These are phyloP conservation scores for Camponotus vicinus DNA, from an alignment of 1,140 invertebrate genomes.

Conservation along the genomic window DNA sequence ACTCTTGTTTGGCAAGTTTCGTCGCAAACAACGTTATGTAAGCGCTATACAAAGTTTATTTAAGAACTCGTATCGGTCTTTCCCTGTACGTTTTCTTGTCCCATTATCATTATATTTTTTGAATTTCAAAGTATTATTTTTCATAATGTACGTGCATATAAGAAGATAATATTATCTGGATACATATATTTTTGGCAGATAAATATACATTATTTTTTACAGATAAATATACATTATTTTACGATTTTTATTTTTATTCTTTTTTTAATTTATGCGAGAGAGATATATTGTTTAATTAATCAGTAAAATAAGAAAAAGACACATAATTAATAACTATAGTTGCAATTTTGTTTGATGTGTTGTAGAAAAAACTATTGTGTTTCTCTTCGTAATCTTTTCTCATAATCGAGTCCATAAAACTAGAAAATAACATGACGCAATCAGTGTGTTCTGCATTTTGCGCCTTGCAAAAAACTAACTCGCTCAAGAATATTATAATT, in stretches of 20 bases:
- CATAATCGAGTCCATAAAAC: background rate
- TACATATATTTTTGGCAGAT: background rate
- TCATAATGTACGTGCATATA: background rate
- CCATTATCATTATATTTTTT: slow-evolving; percentile 11
- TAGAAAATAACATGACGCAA: background rate
- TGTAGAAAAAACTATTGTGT: background rate
- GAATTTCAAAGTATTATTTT: slow-evolving; percentile 20
- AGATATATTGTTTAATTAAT: background rate
- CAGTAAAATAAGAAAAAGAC: background rate
- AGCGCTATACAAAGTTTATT: slow-evolving; percentile 40
- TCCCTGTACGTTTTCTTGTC: background rate
- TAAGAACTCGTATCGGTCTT: slow-evolving; percentile 40
- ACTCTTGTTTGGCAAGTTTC: slow-evolving; percentile 30
- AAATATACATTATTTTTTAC: no score
- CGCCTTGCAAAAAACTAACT: background rate
- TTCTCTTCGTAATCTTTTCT: background rate
- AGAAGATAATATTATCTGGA: background rate
- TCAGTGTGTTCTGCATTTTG: background rate
- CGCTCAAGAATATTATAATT: background rate
- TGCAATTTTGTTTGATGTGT: background rate
- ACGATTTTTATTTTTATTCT: background rate
- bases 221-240: background rate
- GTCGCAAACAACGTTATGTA: slow-evolving; percentile 48
- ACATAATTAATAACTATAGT: background rate
- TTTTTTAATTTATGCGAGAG: background rate